These are phyloP conservation scores for Calephelis perditalis DNA, from an alignment of 2,888 invertebrate genomes.

Conservation along the genomic window DNA sequence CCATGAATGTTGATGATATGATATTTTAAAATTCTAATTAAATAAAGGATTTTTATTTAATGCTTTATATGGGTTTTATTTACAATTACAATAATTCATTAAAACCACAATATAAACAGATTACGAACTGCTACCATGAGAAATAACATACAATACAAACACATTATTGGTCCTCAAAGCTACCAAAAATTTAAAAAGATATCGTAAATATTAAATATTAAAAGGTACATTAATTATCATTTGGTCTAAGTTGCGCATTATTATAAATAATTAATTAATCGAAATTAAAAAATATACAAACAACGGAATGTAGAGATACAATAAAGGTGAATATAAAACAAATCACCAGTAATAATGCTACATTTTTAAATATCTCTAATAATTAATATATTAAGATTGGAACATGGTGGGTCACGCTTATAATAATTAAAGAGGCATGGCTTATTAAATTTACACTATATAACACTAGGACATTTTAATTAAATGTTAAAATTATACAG, in stretches of 20 bases:
- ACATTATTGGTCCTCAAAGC: conserved; percentile 73
- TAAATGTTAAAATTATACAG: conserved; percentile 69
- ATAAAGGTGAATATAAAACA: conserved; percentile 55
- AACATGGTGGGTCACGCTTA: conserved; percentile 75
- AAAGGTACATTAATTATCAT: conserved; percentile 78
- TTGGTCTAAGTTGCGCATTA: conserved; percentile 76
- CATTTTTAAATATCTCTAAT: conserved; percentile 68
- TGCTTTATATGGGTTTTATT: conserved; percentile 61
- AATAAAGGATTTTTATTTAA: conserved; percentile 57
- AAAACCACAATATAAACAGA: conserved; percentile 67
- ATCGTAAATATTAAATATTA: conserved; percentile 58
- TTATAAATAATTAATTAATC: conserved; percentile 60
- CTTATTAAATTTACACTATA: conserved; percentile 69
- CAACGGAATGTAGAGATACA: conserved; percentile 76
- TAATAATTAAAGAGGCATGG: conserved; percentile 55
- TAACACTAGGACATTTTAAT: conserved; percentile 71
- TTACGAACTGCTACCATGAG: conserved; percentile 63
- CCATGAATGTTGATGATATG: conserved; percentile 16
- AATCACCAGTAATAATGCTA: conserved; percentile 54
- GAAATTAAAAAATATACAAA: conserved; percentile 70
- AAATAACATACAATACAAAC: conserved; percentile 70
- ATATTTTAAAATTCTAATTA: conserved; percentile 38
- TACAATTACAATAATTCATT: conserved; percentile 63
- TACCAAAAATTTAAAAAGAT: conserved; percentile 64
- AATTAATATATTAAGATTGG: conserved; percentile 54